Conservation (phyloP, 2,888 invertebrate species). For the Catocala sponsa region DNA sequence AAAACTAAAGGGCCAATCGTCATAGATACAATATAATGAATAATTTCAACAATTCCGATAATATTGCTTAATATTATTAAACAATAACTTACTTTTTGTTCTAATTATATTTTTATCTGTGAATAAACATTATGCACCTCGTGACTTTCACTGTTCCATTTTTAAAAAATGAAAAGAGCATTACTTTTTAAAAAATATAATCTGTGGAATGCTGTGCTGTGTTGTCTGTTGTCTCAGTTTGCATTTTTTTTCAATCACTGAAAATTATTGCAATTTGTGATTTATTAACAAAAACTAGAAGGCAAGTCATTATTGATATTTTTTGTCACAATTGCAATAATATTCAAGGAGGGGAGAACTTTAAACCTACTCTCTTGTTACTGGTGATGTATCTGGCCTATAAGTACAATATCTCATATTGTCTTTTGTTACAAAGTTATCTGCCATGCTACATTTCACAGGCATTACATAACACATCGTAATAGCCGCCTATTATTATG, state of each 20-base stretch:
- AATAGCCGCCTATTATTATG: conserved; percentile 19
- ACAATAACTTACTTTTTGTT: conserved; percentile 47
- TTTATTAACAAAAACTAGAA: conserved; percentile 37
- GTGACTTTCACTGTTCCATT: conserved; percentile 49
- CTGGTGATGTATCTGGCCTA: conserved; percentile 47
- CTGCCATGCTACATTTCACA: conserved; percentile 27
- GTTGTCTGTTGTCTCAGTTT: conserved; percentile 51
- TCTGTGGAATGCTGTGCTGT: conserved; percentile 77
- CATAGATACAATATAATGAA: conserved; percentile 39
- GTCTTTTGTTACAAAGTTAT: conserved; percentile 28
- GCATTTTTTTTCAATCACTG: conserved; percentile 46
- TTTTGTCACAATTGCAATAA: conserved; percentile 66
- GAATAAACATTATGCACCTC: conserved; percentile 45
- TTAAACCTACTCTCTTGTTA: conserved; percentile 50
- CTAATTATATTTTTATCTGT: conserved; percentile 43
- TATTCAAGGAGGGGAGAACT: conserved; percentile 49
- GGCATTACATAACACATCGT: conserved; percentile 17
- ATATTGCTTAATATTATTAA: conserved; percentile 66
- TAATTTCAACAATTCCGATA: conserved; percentile 67
- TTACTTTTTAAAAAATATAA: conserved; percentile 65
- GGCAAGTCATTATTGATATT: conserved; percentile 45
- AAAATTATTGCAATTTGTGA: conserved; percentile 67
- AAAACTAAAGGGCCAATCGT: conserved; percentile 36
- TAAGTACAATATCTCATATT: conserved; percentile 29
- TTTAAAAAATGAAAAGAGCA: conserved; percentile 51